Evolutionary conservation across 2,797 vertebrate species (phyloP), one percentile per base, ranked within the genome.

Genomic region (Pseudopleuronectes americanus): DNA sequence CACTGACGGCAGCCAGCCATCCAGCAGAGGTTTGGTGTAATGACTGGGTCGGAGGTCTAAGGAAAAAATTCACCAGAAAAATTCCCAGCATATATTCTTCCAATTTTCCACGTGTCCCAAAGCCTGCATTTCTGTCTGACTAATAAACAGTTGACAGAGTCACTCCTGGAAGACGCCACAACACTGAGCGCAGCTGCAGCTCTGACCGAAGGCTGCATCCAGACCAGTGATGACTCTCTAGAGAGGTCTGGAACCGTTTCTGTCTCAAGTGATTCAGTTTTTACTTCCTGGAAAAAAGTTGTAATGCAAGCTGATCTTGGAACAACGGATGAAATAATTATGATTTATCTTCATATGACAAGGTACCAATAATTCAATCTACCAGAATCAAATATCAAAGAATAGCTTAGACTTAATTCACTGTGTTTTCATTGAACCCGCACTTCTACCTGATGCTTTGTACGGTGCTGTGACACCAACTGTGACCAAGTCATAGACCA

Each of bases 121-220:
- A 80, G 67, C 23, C 43, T 74, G 68, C 55, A 65, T 84, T 86
- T 91, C 76, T 79, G 74, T 81, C 76, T 89, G 90, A 90, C 84
- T 88, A 87, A 91, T 85, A 90, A 86, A 87, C 77, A 81, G 86
- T 68, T 86, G 89, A 89, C 85, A 77, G 80, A 58, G 56, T 23
- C 85, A 86, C 77, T 84, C 76, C 76, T 67, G 52, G 71, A 73
- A 76, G 72, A 55, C 54, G 57, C 72, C n/a, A 10, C 31, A 68
- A 54, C 59, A 63, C 57, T 41, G 64, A 87, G 68, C 1, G n/a
- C 62, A 88, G 83, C 84, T 84, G 81, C 78, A 79, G 73, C 76
- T 68, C 58, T 47, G 74, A 84, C 68, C 51, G 47, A 73, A 80
- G 22, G 47, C 54, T 19, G 63, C 53, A 57, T 66, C 54, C 13